Evolutionary conservation across 2,113 vertebrate species (phyloP).

Genomic region (Chiloscyllium plagiosum): DNA sequence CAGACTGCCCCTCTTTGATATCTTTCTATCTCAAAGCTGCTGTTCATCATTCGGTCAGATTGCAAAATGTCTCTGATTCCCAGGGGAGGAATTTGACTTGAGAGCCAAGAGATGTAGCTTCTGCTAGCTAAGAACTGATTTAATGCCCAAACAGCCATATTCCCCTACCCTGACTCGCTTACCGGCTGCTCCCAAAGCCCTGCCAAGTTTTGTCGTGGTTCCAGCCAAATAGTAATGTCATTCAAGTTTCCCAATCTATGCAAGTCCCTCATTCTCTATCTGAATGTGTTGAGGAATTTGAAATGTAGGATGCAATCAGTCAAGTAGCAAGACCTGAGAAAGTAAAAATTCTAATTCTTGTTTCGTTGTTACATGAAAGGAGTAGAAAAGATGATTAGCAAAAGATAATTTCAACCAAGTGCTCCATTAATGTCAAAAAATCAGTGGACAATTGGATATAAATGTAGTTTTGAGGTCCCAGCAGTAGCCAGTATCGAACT

Average conservation of each 20-base stretch:
- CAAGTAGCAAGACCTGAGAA: background rate
- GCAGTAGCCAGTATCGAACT: background rate
- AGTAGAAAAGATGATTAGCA: background rate
- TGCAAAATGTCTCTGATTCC: background rate
- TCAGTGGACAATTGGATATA: background rate
- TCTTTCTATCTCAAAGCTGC: background rate
- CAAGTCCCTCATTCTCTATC: background rate
- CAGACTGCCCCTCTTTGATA: background rate
- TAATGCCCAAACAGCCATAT: background rate
- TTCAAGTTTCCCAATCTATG: background rate
- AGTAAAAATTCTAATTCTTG: background rate
- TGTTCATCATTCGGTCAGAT: background rate
- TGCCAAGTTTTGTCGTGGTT: background rate
- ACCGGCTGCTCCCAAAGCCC: background rate
- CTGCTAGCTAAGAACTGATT: background rate
- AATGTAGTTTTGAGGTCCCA: background rate
- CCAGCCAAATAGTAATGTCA: background rate
- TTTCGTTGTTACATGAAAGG: background rate
- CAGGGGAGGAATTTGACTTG: background rate
- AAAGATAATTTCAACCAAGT: background rate
- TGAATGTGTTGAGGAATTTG: background rate
- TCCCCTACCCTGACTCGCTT: background rate
- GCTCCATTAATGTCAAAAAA: background rate
- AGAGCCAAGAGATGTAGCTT: background rate
- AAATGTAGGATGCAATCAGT: background rate